Conservation (phyloP, 1,140 invertebrate genomes). For the Magallana gigas region DNA sequence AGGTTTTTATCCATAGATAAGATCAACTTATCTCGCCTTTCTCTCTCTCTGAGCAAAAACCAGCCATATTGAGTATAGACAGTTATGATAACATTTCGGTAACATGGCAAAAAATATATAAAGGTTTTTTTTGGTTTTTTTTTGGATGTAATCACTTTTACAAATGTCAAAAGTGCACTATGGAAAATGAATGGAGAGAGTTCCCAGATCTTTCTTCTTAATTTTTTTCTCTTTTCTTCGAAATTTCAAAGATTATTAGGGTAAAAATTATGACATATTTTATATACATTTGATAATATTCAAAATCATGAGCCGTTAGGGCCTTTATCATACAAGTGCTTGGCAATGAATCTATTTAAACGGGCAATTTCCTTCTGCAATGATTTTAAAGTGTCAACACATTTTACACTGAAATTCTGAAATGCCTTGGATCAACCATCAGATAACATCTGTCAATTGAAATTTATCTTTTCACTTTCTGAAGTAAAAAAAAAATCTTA, state of each 20-base stretch:
- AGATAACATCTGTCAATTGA: neutral
- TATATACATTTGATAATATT: neutral
- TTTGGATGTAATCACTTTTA: neutral
- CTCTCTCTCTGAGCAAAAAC: neutral
- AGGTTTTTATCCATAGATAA: conserved; percentile 4
- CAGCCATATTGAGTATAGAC: neutral
- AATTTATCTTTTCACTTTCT: conserved; percentile 28
- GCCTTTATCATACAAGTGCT: neutral
- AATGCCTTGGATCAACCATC: neutral
- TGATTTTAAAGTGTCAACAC: neutral
- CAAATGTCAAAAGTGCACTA: neutral
- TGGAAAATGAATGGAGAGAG: neutral
- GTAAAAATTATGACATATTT: neutral
- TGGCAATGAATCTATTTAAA: neutral
- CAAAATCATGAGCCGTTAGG: neutral
- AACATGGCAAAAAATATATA: neutral
- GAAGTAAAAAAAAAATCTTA: neutral
- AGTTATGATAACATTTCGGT: neutral
- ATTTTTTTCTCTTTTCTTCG: neutral
- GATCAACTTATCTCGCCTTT: neutral
- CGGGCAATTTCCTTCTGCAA: neutral
- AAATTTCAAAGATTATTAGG: conserved; percentile 3
- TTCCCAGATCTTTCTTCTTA: neutral
- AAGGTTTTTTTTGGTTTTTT: no score
- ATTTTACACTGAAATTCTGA: neutral